These are phyloP conservation scores for Brachionus rubens DNA, from an alignment of 1,140 invertebrate genomes.

Conservation along the genomic window DNA sequence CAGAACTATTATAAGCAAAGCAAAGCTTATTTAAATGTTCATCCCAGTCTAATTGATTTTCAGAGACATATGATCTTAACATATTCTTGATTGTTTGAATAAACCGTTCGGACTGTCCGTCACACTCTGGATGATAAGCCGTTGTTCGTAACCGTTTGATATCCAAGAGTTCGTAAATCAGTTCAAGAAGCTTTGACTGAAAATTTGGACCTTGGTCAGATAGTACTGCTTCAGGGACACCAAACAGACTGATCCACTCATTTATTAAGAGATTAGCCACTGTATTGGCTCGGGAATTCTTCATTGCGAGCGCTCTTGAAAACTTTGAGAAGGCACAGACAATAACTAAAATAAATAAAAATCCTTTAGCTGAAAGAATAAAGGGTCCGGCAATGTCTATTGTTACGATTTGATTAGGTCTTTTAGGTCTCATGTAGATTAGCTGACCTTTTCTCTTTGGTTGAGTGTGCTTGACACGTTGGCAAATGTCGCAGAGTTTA, in stretches of 20 bases:
- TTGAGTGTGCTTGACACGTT: no score
- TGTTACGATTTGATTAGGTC: not conserved
- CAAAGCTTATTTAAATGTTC: not conserved
- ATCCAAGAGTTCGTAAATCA: conserved; percentile 47
- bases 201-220: conserved; percentile 55
- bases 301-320: no score
- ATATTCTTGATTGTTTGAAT: not conserved
- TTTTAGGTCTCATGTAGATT: not conserved
- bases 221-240: conserved; percentile 54
- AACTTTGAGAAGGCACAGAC: no score
- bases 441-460: not conserved
- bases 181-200: conserved; percentile 46
- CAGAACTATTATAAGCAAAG: not conserved
- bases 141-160: conserved; percentile 48
- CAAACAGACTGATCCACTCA: conserved; percentile 44
- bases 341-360: conserved; percentile 55
- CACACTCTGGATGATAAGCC: conserved; percentile 50
- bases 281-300: no score
- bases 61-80: no score
- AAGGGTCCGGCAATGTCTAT: conserved; percentile 48
- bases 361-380: conserved; percentile 46
- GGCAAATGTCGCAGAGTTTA: no score
- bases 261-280: no score
- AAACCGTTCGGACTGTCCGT: conserved; percentile 47
- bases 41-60: not conserved